These are phyloP conservation scores for Brachycybe producta DNA, from an alignment of 2,888 invertebrate species.

Conservation along the genomic window DNA sequence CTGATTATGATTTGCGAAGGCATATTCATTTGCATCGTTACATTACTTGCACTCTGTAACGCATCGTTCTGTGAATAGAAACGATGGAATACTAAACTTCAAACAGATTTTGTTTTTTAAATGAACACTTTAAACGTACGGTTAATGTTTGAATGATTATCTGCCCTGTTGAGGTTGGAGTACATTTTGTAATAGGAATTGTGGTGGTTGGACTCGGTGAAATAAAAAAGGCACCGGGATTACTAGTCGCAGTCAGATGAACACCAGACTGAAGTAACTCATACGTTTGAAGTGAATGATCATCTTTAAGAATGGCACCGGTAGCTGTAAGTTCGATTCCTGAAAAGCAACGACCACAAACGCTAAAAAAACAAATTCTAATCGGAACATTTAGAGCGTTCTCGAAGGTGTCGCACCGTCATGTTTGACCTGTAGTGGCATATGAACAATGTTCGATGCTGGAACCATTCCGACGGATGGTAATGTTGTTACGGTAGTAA, in stretches of 20 bases:
- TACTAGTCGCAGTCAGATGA: constrained; percentile 19
- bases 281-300: constrained; percentile 21
- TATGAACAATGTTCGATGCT: constrained; percentile 12
- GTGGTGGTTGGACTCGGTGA: constrained; percentile 19
- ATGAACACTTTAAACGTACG: constrained; percentile 17
- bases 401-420: constrained; percentile 7
- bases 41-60: constrained; percentile 24
- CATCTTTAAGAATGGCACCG: too few species aligned
- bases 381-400: background rate
- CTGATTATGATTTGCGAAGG: constrained; percentile 28
- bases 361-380: background rate
- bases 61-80: constrained; percentile 17
- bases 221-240: constrained; percentile 21
- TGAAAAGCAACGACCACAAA: constrained; percentile 6
- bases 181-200: constrained; percentile 20
- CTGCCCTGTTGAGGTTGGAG: constrained; percentile 26
- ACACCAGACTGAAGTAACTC: constrained; percentile 22
- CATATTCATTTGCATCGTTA: constrained; percentile 28
- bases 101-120: background rate
- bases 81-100: background rate
- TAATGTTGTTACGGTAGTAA: too few species aligned
- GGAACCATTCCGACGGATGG: too few species aligned
- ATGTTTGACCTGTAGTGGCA: constrained; percentile 5
- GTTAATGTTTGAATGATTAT: constrained; percentile 28
- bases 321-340: constrained; percentile 12